Evolutionary conservation across 2,888 invertebrate genomes (phyloP), one percentile per base, ranked within the genome.

Genomic region (Helleia helle): DNA sequence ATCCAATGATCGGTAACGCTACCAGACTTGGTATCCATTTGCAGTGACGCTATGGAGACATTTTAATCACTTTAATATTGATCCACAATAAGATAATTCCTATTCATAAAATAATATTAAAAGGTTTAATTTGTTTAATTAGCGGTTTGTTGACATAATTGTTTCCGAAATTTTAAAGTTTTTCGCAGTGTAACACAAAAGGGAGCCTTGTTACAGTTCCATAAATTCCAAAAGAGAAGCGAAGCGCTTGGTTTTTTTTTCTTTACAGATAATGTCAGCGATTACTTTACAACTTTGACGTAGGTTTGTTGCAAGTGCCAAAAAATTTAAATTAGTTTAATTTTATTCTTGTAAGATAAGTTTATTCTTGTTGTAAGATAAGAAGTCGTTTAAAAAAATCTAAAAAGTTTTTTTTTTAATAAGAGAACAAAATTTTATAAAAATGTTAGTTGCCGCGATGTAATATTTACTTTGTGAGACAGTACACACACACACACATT

Each of bases 141-240:
- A 61, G 46, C 58, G 61, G 67, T 69, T 74, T 81, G 80, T 83
- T 81, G 76, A 80, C 77, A 65, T 63, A 63, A 62, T 71, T 66
- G 51, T 61, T 48, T 61, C 62, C 60, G 58, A 60, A 59, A 68
- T 69, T 73, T 77, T 73, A 65, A 65, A 67, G 59, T 63, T 64
- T 65, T 66, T 63, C 61, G 45, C 50, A 52, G 67, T 65, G 70
- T 71, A 79, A 76, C 65, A 83, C 81, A 81, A 84, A 79, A 83
- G 77, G 63, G 67, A 84, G 81, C 83, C 84, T 84, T 84, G 84
- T 83, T 81, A 77, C 83, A 62, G 72, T 71, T 74, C 75, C 77
- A 83, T 84, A 84, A 84, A 84, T 83, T 80, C 83, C 84, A 84
- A 80, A 81, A 83, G 83, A 81, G 84, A 83, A 83, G 81, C 79